A percentile compares a stretch with the other conserved stretches of the same genome.
Evolutionary conservation across 2,797 vertebrate genomes (phyloP).

Genomic region (Amniataba percoides): DNA sequence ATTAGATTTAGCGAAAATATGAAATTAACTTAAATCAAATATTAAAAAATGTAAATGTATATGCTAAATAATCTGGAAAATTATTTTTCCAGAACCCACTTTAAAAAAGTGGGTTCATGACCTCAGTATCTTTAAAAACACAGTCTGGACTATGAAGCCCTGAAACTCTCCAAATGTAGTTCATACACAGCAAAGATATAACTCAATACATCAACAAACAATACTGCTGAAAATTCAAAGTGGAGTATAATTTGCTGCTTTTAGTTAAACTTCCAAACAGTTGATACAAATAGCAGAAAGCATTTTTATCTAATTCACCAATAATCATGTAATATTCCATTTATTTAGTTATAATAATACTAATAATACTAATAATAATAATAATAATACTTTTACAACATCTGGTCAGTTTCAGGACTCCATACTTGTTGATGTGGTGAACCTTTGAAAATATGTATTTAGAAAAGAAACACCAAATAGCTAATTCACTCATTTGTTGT

Average conservation of each 20-base stretch:
- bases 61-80: neutral
- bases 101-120: neutral
- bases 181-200: neutral
- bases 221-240: neutral
- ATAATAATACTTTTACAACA: neutral
- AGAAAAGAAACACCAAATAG: conserved; percentile 7
- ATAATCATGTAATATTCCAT: neutral
- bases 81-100: too few species aligned
- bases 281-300: neutral
- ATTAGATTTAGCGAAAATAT: neutral
- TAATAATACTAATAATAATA: neutral
- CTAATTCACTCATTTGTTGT: neutral
- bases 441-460: neutral
- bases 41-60: neutral
- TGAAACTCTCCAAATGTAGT: neutral
- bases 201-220: neutral
- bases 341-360: neutral
- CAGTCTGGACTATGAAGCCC: neutral
- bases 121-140: neutral
- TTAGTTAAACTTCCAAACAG: neutral
- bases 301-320: too few species aligned
- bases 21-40: neutral
- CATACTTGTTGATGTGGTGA: neutral
- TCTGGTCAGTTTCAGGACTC: neutral
- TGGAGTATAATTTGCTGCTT: neutral